phyloP scores from a whole-genome alignment of 30 jellyfish, hydroid and myxozoan genomes.

The Chrysaora quinquecirrha region DNA sequence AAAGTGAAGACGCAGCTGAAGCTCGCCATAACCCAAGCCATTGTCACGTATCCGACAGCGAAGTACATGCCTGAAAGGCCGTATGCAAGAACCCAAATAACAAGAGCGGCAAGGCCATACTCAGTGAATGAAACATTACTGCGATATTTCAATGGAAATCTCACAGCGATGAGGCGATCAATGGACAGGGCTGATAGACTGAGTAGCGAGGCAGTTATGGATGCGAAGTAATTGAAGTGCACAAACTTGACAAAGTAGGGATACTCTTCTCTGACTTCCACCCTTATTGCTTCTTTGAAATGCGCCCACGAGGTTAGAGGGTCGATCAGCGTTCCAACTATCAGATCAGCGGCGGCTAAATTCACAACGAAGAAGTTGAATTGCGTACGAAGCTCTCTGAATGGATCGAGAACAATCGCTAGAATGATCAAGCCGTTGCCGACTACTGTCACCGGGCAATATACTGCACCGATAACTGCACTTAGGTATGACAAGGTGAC shows the following conservation, averaged over 20 bases:
- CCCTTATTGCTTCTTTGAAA: slow-evolving; percentile 58
- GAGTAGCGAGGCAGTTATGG: slow-evolving; percentile 64
- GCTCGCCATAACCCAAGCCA: slow-evolving; percentile 69
- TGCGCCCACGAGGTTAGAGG: slow-evolving; percentile 62
- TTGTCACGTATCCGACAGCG: slow-evolving; percentile 48
- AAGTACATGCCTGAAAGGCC: slow-evolving; percentile 60
- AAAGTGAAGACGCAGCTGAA: slow-evolving; percentile 53
- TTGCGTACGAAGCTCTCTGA: slow-evolving; percentile 64
- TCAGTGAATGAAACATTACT: no score
- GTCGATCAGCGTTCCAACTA: slow-evolving; percentile 53
- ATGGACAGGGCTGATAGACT: slow-evolving; percentile 56
- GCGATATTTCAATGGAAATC: slow-evolving; percentile 61
- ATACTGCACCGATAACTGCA: slow-evolving; percentile 31
- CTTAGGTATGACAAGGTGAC: slow-evolving; percentile 40
- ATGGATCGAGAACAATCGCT: slow-evolving; percentile 52
- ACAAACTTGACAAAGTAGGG: slow-evolving; percentile 28
- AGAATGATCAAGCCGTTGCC: slow-evolving; percentile 64
- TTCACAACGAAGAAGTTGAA: slow-evolving; percentile 67
- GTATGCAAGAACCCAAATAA: slow-evolving; percentile 51
- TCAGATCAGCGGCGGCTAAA: slow-evolving; percentile 66
- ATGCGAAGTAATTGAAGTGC: slow-evolving; percentile 53
- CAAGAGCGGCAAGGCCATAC: no score
- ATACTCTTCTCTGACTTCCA: slow-evolving; percentile 30
- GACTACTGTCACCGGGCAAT: slow-evolving; percentile 46
- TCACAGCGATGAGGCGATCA: slow-evolving; percentile 64